Conservation (phyloP, 2,888 invertebrate genomes). For the Malthinus flaveolus region DNA sequence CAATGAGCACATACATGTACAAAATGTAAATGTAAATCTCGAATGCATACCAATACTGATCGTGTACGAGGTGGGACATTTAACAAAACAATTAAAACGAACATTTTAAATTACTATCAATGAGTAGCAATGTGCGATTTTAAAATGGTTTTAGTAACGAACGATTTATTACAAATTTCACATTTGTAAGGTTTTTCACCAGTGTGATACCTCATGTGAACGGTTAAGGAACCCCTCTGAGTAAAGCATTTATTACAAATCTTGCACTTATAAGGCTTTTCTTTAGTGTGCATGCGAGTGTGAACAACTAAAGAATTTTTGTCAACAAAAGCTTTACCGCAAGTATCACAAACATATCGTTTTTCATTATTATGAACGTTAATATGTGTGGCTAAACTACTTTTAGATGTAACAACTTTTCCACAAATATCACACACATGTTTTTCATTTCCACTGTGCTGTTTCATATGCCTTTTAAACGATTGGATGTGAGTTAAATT, state of each 20-base stretch:
- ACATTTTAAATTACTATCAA: neutral
- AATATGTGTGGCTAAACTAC: conserved; percentile 40
- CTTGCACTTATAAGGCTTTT: conserved; percentile 58
- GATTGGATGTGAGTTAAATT: neutral
- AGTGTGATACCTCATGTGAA: neutral
- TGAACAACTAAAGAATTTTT: conserved; percentile 56
- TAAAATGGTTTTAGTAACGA: conserved; percentile 53
- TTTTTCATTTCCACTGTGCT: conserved; percentile 20
- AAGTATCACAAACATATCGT: conserved; percentile 47
- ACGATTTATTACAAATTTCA: neutral
- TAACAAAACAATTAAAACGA: too few relatives aligned
- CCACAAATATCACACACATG: conserved; percentile 57
- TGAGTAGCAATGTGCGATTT: neutral
- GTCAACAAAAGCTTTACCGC: conserved; percentile 55
- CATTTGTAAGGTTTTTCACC: neutral
- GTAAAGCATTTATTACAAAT: neutral
- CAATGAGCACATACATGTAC: too few relatives aligned
- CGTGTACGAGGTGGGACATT: too few relatives aligned
- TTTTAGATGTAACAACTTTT: conserved; percentile 54
- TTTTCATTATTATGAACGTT: conserved; percentile 49
- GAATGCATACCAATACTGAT: too few relatives aligned
- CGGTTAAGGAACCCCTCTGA: neutral
- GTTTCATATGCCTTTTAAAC: conserved; percentile 24
- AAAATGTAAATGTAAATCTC: too few relatives aligned
- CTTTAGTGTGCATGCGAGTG: conserved; percentile 58